phyloP scores from a whole-genome alignment of 2,797 vertebrate species.

The Gobio occitaniae region DNA sequence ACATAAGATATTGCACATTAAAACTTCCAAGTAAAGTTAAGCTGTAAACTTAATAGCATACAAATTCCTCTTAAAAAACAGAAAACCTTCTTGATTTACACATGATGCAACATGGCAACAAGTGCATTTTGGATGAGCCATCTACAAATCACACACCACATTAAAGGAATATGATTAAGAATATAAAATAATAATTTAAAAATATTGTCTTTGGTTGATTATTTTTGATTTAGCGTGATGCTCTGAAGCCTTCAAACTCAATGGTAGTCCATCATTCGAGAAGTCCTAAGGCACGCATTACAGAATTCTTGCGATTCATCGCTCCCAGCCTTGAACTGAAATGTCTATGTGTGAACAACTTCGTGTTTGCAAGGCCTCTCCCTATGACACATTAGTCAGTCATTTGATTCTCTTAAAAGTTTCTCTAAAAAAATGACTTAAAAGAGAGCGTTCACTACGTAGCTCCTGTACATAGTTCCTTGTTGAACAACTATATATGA shows the following conservation, averaged over 20 bases:
- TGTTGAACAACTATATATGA: not conserved
- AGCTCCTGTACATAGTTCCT: not conserved
- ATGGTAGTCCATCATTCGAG: not conserved
- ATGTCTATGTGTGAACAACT: constrained; percentile 1
- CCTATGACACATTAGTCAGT: not conserved
- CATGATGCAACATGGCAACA: constrained; percentile 6
- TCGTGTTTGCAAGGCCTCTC: not conserved
- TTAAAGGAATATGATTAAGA: not conserved
- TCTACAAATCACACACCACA: not conserved
- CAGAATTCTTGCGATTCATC: not conserved
- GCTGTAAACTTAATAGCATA: not conserved
- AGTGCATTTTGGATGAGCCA: not conserved
- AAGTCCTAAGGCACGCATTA: not conserved
- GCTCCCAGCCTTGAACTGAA: not conserved
- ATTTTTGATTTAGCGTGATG: not conserved
- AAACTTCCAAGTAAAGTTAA: constrained; percentile 6
- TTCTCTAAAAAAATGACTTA: not conserved
- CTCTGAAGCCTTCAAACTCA: not conserved
- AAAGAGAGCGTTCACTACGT: not conserved
- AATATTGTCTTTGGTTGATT: constrained; percentile 24
- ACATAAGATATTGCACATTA: constrained; percentile 20
- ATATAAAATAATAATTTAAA: not conserved
- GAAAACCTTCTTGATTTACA: constrained; percentile 22
- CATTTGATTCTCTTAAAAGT: not conserved
- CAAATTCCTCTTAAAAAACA: constrained; percentile 7